These are phyloP conservation scores for Leptobrachium leishanense DNA, from an alignment of 2,113 vertebrate species.

Conservation along the genomic window DNA sequence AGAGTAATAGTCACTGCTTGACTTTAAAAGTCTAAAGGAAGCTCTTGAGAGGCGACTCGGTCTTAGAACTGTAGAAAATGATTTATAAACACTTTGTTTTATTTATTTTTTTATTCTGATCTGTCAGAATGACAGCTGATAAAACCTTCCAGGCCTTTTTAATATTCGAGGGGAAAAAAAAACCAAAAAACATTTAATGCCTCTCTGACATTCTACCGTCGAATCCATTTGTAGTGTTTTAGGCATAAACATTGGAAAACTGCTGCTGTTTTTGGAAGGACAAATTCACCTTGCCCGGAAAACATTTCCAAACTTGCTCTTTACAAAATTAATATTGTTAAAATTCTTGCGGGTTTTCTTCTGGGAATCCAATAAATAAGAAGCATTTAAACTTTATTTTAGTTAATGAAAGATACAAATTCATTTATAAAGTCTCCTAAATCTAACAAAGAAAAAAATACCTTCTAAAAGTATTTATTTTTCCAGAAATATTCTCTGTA, in stretches of 20 bases:
- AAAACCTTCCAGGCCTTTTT: slow-evolving; percentile 20
- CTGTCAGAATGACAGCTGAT: slow-evolving; percentile 22
- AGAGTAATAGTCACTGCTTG: background rate
- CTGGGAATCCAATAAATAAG: slow-evolving; percentile 3
- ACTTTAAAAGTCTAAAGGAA: slow-evolving; percentile 9
- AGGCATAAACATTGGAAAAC: slow-evolving; percentile 43
- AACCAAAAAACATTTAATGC: slow-evolving; percentile 16
- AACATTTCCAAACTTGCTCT: slow-evolving; percentile 6
- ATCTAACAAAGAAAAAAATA: too few relatives aligned
- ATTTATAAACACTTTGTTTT: slow-evolving; percentile 28
- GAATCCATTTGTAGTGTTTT: slow-evolving; percentile 33
- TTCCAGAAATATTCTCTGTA: too few relatives aligned
- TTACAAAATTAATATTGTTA: slow-evolving; percentile 35
- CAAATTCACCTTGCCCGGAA: slow-evolving; percentile 37
- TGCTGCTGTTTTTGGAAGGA: slow-evolving; percentile 32
- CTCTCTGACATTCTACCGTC: slow-evolving; percentile 40
- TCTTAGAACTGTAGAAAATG: background rate
- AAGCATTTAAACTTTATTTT: background rate
- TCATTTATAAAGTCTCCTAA: too few relatives aligned
- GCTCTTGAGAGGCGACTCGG: background rate
- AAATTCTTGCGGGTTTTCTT: background rate
- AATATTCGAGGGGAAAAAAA: slow-evolving; percentile 1
- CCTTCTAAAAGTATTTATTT: too few relatives aligned
- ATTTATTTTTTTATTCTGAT: background rate
- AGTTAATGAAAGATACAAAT: background rate